phyloP scores from a whole-genome alignment of 1,140 invertebrate genomes.

The Ceratosolen solmsi region DNA sequence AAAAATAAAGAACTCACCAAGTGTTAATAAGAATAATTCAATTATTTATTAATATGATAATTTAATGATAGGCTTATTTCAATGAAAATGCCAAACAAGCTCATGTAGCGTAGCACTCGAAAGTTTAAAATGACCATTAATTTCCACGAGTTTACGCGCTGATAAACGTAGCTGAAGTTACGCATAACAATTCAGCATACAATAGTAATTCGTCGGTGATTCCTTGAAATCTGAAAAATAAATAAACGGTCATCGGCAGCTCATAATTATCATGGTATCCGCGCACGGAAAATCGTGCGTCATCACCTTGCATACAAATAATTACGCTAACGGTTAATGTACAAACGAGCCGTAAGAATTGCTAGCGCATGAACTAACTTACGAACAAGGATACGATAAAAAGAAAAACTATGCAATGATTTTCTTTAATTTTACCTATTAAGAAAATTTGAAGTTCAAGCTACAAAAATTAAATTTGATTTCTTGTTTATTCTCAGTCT shows the following conservation, averaged over 20 bases:
- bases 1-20: too few relatives aligned
- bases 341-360: conserved; percentile 8
- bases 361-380: not conserved
- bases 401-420: not conserved
- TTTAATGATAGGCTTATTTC: not conserved
- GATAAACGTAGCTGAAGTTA: not conserved
- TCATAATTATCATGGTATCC: conserved; percentile 6
- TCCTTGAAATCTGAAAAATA: conserved; percentile 12
- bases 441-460: not conserved
- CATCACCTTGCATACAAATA: conserved; percentile 20
- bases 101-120: too few relatives aligned
- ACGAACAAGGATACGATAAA: not conserved
- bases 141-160: not conserved
- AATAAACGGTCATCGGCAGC: conserved; percentile 2
- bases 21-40: not conserved
- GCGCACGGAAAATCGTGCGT: conserved; percentile 6
- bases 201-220: not conserved
- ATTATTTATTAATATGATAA: not conserved
- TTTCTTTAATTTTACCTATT: not conserved
- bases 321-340: conserved; percentile 16
- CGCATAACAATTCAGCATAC: not conserved
- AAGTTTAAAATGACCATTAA: not conserved
- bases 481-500: too few relatives aligned
- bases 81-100: not conserved
- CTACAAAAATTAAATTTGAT: too few relatives aligned